Percentiles rank a stretch among this genome's conserved stretches.
Conservation (phyloP, 2,113 vertebrate genomes). For the Prolemur simus region DNA sequence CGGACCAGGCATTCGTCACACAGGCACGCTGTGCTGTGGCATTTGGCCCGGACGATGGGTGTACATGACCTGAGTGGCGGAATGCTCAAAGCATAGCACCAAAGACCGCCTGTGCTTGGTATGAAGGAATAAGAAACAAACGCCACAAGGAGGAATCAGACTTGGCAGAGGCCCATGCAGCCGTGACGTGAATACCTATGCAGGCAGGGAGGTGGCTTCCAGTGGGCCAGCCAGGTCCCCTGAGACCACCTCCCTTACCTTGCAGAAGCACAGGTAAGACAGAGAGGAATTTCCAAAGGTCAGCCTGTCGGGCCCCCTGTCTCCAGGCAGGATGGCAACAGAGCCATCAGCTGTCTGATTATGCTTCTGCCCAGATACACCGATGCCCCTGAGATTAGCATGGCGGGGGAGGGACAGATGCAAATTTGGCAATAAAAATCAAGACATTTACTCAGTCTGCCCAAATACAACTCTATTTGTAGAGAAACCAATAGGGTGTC, state of each 20-base stretch:
- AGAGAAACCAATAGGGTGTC: background rate
- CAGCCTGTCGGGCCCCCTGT: background rate
- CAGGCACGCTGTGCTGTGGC: constrained; percentile 18
- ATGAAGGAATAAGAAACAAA: background rate
- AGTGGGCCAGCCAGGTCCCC: background rate
- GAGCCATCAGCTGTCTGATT: background rate
- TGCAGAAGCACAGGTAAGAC: background rate
- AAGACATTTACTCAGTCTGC: background rate
- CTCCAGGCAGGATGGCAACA: background rate
- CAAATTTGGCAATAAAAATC: background rate
- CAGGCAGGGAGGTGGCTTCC: background rate
- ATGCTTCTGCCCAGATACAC: background rate
- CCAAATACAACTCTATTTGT: background rate
- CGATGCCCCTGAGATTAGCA: background rate
- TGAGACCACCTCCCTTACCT: background rate
- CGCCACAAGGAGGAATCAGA: background rate
- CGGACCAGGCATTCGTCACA: background rate
- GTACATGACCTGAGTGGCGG: background rate
- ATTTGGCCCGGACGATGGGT: background rate
- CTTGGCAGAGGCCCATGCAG: background rate
- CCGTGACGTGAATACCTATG: background rate
- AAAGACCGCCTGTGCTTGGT: background rate
- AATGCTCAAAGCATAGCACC: background rate
- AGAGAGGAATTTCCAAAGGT: background rate
- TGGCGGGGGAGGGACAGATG: background rate